Evolutionary conservation across 2,797 vertebrate species (phyloP).

Genomic region (Luscinia megarhynchos): DNA sequence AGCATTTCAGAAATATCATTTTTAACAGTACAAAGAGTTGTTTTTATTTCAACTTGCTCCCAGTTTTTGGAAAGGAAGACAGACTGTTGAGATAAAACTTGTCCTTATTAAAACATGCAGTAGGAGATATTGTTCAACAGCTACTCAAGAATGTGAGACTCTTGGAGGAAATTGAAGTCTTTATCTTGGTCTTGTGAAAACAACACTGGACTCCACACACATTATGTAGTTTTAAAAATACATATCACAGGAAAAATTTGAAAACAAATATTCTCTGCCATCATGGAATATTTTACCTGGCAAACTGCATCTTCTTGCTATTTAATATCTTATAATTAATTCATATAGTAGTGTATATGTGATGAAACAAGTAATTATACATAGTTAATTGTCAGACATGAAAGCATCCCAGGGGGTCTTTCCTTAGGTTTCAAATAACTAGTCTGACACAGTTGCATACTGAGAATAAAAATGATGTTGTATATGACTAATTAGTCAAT

Average conservation of each 20-base stretch:
- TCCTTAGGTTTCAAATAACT: slow-evolving; percentile 12
- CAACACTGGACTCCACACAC: background rate
- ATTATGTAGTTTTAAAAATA: background rate
- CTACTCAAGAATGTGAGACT: background rate
- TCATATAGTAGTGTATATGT: slow-evolving; percentile 12
- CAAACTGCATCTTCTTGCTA: slow-evolving; percentile 25
- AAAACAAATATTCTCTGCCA: background rate
- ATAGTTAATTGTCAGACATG: slow-evolving; percentile 22
- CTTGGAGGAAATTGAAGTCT: background rate
- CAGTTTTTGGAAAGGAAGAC: slow-evolving; percentile 40
- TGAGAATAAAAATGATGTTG: slow-evolving; percentile 9
- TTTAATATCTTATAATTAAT: slow-evolving; percentile 43
- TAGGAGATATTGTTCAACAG: background rate
- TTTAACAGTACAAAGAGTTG: slow-evolving; percentile 42
- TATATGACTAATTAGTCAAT: slow-evolving; percentile 24
- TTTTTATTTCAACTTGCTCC: slow-evolving; percentile 52
- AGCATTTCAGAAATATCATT: slow-evolving; percentile 19
- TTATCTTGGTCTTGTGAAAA: background rate
- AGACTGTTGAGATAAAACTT: slow-evolving; percentile 23
- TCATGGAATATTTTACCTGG: slow-evolving; percentile 2
- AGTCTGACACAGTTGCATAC: background rate
- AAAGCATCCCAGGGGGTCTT: background rate
- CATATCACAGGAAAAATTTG: background rate
- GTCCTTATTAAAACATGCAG: slow-evolving; percentile 15
- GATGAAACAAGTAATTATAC: slow-evolving; percentile 20